Evolutionary conservation across 2,113 vertebrate species (phyloP).

Genomic region (Ceyx cyanopectus): DNA sequence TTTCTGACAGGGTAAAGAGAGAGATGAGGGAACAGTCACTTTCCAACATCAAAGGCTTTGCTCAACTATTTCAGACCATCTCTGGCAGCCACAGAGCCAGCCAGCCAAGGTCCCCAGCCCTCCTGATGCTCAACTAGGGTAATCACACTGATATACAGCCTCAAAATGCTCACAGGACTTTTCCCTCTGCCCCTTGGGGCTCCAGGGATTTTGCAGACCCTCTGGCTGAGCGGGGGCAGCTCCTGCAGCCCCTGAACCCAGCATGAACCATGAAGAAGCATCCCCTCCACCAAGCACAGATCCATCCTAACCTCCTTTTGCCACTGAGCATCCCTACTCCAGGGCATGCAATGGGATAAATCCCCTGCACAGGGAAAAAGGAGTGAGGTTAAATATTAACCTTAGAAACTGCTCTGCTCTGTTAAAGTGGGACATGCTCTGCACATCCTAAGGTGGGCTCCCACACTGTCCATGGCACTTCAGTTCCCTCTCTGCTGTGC

Average conservation of each 20-base stretch:
- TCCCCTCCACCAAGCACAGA: accelerated
- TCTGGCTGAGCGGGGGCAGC: not conserved
- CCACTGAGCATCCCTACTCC: accelerated
- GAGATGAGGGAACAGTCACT: not conserved
- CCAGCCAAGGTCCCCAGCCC: not conserved
- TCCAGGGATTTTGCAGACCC: not conserved
- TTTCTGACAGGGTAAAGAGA: not conserved
- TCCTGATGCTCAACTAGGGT: not conserved
- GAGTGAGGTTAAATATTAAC: not conserved
- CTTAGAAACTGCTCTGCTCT: not conserved
- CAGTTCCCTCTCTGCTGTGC: not conserved
- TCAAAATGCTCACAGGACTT: not conserved
- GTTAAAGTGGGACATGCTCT: too few species aligned
- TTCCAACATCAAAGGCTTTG: not conserved
- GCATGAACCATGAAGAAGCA: accelerated
- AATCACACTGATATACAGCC: not conserved
- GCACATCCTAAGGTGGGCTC: not conserved
- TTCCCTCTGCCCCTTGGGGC: not conserved
- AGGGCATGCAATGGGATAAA: accelerated
- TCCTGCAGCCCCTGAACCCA: not conserved
- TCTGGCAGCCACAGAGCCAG: not conserved
- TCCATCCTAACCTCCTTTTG: not conserved
- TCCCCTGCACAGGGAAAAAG: not conserved
- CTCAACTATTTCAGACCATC: not conserved
- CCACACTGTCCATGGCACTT: not conserved